Conservation (phyloP, 1,140 invertebrate genomes). For the Pseudomyrmex pallidus region DNA sequence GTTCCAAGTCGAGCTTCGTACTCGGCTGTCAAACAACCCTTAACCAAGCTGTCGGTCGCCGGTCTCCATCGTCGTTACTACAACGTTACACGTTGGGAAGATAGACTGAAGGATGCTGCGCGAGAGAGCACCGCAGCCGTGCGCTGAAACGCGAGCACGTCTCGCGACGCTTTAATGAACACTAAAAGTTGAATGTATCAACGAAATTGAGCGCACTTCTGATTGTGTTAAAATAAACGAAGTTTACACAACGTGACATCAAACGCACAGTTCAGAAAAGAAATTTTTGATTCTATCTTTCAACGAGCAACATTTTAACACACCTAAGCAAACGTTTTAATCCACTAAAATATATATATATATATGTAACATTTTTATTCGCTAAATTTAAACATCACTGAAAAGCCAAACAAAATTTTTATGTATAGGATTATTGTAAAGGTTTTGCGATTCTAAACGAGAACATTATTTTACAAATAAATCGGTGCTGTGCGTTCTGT, state of each 20-base stretch:
- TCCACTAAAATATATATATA: no score
- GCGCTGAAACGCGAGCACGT: background rate
- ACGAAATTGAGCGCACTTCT: background rate
- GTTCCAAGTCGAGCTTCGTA: conserved; percentile 62
- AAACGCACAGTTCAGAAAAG: no score
- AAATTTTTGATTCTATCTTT: no score
- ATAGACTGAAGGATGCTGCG: conserved; percentile 6
- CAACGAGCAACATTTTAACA: no score
- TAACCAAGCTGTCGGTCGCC: conserved; percentile 34
- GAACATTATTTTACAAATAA: background rate
- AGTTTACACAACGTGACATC: no score
- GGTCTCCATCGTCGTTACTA: conserved; percentile 19
- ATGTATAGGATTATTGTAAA: no score
- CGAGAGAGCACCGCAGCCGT: background rate
- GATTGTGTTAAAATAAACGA: background rate
- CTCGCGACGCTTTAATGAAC: background rate
- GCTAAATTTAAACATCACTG: no score
- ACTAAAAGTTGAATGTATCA: background rate
- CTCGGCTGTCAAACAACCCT: conserved; percentile 68
- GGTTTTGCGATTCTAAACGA: no score
- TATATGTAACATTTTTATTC: no score
- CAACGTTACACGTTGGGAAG: background rate
- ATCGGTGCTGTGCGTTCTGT: background rate
- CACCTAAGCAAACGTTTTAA: no score
- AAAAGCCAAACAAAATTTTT: no score